Base-by-base conservation (phyloP, 2,113 vertebrate genomes). In the Mirounga angustirostris region DNA sequence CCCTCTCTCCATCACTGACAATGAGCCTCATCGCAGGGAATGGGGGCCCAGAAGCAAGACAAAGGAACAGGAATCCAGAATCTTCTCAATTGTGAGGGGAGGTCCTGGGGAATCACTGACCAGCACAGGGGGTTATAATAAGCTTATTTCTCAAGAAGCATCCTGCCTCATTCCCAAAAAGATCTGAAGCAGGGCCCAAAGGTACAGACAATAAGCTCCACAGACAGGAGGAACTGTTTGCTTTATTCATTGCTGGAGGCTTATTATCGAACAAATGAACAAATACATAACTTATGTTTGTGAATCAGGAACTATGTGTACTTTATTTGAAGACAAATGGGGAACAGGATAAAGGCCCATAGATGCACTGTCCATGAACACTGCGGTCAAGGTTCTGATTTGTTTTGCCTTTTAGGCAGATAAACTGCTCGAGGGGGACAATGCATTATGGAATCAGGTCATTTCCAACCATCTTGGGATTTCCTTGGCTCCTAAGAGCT, bases 21-120 rank as follows among this genome's bases (percentile, higher is more conserved):
- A 0, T 0, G 1, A 65, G 43, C 22, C 24, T 16, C 59, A 50
- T 0, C 1, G 2, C 0, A 16, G 52, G 54, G 16, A 69, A 26
- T 0, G 19, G 36, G 40, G 59, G n/a, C 58, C 12, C 16, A 21
- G 28, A 4, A 26, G 11, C 0, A 0, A 24, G 12, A 71, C 52
- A 30, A 15, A 36, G 36, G 61, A 14, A 30, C 10, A 10, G 54
- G 21, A 71, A 19, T 21, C 54, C 81, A 14, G 15, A 5, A 4
- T 16, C 26, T 36, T 10, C 40, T 33, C 36, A 18, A 7, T 0
- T n/a, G 26, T 0, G 4, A 4, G 0, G 6, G 80, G 50, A 46
- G 10, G 67, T 2, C 43, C 10, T 2, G 33, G 65, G 12, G 28
- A 26, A 18, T 2, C 9, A 12, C 52, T 65, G 54, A 46, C 24